Evolutionary conservation across 2,888 invertebrate genomes (phyloP), one percentile per base, ranked within the genome.

Genomic region (Lepidocyrtoides sp.): DNA sequence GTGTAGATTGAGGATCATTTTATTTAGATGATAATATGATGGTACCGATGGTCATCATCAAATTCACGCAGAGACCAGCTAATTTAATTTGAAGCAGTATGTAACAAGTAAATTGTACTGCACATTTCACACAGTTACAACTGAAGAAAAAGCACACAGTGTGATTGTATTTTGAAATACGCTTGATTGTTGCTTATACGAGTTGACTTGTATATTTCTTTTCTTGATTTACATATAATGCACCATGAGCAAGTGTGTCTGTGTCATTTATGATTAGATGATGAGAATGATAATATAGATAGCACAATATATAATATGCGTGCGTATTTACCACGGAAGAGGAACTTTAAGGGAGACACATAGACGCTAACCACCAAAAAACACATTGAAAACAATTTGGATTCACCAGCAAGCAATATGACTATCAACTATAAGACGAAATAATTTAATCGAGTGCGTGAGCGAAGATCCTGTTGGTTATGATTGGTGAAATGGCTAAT

Each of bases 281-380:
- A 41, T 72, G 23, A n/a, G n/a, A n/a, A n/a, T n/a, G n/a, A n/a
- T n/a, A n/a, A n/a, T n/a, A n/a, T n/a, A n/a, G n/a, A 44, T 44
- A 72, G 41, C 20, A 32, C 66, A 23, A 17, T 3, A 63, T 29
- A 26, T n/a, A n/a, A n/a, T n/a, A n/a, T 36, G 3, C 36, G 7
- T 48, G 26, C 60, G 12, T 10, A 10, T 77, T 57, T 81, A 86
- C 86, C 86, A 77, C 87, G 87, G 87, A 87, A 87, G 87, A 87
- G 87, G 87, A 87, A 87, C 77, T 87, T 63, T 77, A 5, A 23
- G 20, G 23, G 44, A 29, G 48, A 72, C 36, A 29, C 44, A 36
- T 10, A 48, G 66, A 79, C 17, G 60, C 75, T 12, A 75, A 29
- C 48, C 75, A 87, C 48, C 63, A 79, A 87, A 63, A 84, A 86